Conservation (phyloP, 2,113 vertebrate species). For the Bambusicola thoracicus region DNA sequence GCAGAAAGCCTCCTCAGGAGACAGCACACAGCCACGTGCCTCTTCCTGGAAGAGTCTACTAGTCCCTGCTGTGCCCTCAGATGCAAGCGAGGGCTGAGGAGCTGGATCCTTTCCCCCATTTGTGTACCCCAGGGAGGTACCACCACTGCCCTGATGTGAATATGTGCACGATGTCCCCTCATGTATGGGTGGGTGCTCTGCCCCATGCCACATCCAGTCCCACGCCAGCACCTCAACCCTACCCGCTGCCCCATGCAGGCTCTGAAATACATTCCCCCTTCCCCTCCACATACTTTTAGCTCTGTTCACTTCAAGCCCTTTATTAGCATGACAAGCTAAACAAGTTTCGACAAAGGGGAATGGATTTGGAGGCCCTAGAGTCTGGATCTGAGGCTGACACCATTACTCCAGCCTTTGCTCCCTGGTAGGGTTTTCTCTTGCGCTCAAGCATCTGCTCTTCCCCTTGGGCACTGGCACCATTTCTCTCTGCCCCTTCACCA, state of each 20-base stretch:
- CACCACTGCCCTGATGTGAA: accelerated
- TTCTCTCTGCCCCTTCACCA: not conserved
- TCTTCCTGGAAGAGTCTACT: accelerated
- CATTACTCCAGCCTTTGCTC: not conserved
- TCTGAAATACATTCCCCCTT: not conserved
- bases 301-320: slow-evolving; percentile 12
- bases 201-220: not conserved
- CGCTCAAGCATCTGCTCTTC: not conserved
- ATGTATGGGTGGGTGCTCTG: accelerated
- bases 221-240: not conserved
- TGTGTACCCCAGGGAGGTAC: not conserved
- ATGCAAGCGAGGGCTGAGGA: not conserved
- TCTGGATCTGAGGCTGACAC: not conserved
- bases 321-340: slow-evolving; percentile 62
- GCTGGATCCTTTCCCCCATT: not conserved
- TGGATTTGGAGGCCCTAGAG: not conserved
- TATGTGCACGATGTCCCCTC: not conserved
- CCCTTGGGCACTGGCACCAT: not conserved
- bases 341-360: slow-evolving; percentile 45
- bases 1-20: not conserved
- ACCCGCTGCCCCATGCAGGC: accelerated
- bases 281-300: slow-evolving; percentile 4
- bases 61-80: not conserved
- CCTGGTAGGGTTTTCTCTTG: not conserved
- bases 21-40: not conserved